Evolutionary conservation across 2,888 invertebrate genomes (phyloP), one percentile per base, ranked within the genome.

Genomic region (Himalopsyche tibetana): DNA sequence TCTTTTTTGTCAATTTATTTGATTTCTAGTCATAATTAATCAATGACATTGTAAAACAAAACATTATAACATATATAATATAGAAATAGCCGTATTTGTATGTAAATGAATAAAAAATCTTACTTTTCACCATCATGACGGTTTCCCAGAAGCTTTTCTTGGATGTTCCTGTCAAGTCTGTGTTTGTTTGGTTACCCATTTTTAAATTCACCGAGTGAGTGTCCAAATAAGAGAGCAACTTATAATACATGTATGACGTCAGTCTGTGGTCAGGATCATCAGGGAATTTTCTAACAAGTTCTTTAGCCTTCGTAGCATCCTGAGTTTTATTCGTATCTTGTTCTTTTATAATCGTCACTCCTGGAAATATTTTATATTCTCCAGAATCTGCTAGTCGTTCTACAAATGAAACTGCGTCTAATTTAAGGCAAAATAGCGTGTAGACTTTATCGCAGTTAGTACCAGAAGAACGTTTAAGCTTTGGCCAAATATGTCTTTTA

Each of bases 211-310:
- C 91, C 0, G 96, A 95, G 90, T 96, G 96, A 0, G 95, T 95
- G 90, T 95, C 95, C 38, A 97, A 91, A 89, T 96, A 96, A 89
- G 94, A 95, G 74, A 95, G 95, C 15, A 97, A 91, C 90, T 95
- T 95, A 88, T 95, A 95, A 84, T 96, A 89, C 28, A 97, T 92
- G 89, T 95, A 96, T 4, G 95, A 95, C 90, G 97, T 96, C 15
- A 97, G 91, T 36, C 96, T 94, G 85, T 95, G 96, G 88, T 96
- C 96, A 0, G 96, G 95, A 90, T 96, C 96, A 81, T 96, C 95
- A 0, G 97, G 96, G 90, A 96, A 96, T 89, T 96, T 96, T 55
- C 96, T 93, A 0, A 96, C 95, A 0, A 97, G 91, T 89, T 96
- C 96, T 87, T 92, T 95, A 83, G 95, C 94, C 88, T 95, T 93